phyloP scores from a whole-genome alignment of 2,888 invertebrate genomes.

The Drosophila leonis region DNA sequence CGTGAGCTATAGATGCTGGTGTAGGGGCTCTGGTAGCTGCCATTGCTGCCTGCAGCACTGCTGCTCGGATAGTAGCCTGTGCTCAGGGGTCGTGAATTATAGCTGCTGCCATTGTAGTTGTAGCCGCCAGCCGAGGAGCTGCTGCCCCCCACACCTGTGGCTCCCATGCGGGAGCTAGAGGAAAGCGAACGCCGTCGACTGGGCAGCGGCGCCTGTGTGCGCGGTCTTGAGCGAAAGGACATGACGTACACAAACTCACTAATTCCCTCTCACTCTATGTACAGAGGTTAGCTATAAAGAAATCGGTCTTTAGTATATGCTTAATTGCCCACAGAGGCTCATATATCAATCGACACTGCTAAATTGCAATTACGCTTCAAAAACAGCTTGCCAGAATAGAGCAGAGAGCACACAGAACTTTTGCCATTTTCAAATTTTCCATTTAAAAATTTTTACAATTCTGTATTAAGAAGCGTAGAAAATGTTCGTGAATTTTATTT shows the following conservation, averaged over 20 bases:
- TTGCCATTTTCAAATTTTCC: slow-evolving; percentile 22
- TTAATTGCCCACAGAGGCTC: slow-evolving; percentile 27
- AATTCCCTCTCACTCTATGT: slow-evolving; percentile 3
- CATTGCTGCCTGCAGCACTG: slow-evolving; percentile 52
- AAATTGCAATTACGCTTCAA: slow-evolving; percentile 46
- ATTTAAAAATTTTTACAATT: slow-evolving; percentile 33
- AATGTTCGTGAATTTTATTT: slow-evolving; percentile 57
- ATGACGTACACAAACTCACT: slow-evolving; percentile 54
- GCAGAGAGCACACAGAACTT: background rate
- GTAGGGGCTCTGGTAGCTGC: slow-evolving; percentile 83
- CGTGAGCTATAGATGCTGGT: slow-evolving; percentile 83
- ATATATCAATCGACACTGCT: slow-evolving; percentile 37
- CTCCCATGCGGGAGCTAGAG: slow-evolving; percentile 86
- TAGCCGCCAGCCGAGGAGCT: slow-evolving; percentile 31
- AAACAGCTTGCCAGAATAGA: slow-evolving; percentile 17
- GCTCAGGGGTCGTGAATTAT: slow-evolving; percentile 80
- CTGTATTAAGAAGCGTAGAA: slow-evolving; percentile 24
- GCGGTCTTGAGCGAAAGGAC: slow-evolving; percentile 85
- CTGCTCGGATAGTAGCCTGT: slow-evolving; percentile 83
- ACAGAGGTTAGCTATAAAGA: slow-evolving; percentile 30
- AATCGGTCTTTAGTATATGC: slow-evolving; percentile 14
- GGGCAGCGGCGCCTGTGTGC: slow-evolving; percentile 84
- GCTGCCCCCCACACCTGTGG: slow-evolving; percentile 34
- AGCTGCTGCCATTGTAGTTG: slow-evolving; percentile 62
- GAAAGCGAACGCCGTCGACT: slow-evolving; percentile 85